Evolutionary conservation across 2,888 invertebrate genomes (phyloP).

Genomic region (Cerastis leucographa): DNA sequence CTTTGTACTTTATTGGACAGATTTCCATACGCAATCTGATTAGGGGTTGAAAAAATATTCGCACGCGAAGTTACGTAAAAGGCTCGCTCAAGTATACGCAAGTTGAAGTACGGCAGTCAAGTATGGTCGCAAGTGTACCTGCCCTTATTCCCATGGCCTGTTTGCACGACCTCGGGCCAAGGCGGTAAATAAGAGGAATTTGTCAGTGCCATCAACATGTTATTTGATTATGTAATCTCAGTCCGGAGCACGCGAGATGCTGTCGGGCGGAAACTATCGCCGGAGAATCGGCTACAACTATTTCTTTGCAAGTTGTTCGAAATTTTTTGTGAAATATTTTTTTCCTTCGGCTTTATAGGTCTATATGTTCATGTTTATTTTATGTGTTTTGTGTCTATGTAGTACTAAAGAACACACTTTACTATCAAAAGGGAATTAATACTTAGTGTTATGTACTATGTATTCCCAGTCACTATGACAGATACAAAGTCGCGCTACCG

Average conservation of each 20-base stretch:
- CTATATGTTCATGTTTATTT: conserved; percentile 21
- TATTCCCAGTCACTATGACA: neutral
- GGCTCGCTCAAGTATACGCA: conserved; percentile 26
- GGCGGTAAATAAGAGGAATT: conserved; percentile 67
- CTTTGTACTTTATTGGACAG: conserved; percentile 54
- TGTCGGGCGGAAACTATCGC: conserved; percentile 59
- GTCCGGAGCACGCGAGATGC: conserved; percentile 38
- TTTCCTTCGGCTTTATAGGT: conserved; percentile 19
- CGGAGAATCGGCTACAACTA: conserved; percentile 52
- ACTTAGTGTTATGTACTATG: neutral
- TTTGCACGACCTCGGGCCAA: conserved; percentile 54
- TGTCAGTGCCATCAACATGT: conserved; percentile 64
- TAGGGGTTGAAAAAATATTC: conserved; percentile 61
- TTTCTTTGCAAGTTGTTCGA: conserved; percentile 55
- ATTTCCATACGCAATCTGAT: conserved; percentile 60
- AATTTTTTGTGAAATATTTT: conserved; percentile 33
- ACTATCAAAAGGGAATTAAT: neutral
- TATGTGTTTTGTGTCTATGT: neutral
- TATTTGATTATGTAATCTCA: conserved; percentile 69
- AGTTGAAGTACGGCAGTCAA: conserved; percentile 28
- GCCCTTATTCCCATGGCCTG: conserved; percentile 57
- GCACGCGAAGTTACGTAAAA: conserved; percentile 49
- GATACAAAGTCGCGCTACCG: neutral
- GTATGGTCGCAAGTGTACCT: conserved; percentile 50
- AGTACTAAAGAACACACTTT: neutral